These are phyloP conservation scores for Physeter macrocephalus DNA, from an alignment of 2,113 vertebrate genomes.

Conservation along the genomic window DNA sequence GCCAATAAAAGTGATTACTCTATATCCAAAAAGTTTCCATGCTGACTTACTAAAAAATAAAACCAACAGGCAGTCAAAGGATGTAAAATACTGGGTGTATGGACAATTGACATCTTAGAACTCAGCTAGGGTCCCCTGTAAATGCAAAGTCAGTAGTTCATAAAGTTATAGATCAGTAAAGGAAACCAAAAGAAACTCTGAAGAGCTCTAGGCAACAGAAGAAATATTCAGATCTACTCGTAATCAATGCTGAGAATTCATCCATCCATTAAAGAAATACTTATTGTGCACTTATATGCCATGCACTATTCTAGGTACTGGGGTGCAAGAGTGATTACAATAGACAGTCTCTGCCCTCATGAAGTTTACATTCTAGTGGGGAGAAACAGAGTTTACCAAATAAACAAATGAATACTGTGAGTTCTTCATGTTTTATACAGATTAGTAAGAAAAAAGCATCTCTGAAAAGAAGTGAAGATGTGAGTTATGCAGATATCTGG, in stretches of 20 bases:
- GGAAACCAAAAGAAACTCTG: conserved; percentile 30
- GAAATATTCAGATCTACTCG: neutral
- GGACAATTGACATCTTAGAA: neutral
- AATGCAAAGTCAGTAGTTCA: neutral
- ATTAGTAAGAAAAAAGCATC: neutral
- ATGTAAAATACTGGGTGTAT: neutral
- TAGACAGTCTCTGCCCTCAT: neutral
- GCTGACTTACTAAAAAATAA: neutral
- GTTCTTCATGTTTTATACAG: neutral
- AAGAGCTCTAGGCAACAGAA: neutral
- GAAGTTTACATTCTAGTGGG: neutral
- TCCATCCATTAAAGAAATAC: neutral
- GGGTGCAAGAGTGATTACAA: neutral
- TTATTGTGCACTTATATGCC: neutral
- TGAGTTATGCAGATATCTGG: neutral
- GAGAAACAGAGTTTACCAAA: neutral
- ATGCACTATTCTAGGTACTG: neutral
- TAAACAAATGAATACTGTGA: neutral
- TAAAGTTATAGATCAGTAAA: neutral
- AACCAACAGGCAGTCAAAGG: neutral
- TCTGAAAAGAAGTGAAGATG: neutral
- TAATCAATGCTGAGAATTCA: conserved; percentile 5
- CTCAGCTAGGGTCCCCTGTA: neutral
- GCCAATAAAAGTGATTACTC: neutral
- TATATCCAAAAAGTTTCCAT: neutral